phyloP scores from a whole-genome alignment of 2,113 vertebrate species.

The Tyrannus savana region DNA sequence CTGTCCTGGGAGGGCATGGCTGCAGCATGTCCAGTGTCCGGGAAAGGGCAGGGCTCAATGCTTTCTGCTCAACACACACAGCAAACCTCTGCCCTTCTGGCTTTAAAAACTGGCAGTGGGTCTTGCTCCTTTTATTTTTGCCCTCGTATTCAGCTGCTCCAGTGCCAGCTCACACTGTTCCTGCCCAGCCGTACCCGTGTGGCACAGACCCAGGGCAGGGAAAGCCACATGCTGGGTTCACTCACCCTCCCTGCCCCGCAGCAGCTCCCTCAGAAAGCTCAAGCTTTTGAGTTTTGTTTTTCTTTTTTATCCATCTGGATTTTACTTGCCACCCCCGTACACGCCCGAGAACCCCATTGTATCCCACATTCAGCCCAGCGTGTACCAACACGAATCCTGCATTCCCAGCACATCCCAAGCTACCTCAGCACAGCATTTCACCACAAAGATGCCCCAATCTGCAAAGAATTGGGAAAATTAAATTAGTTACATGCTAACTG shows the following conservation, averaged over 20 bases:
- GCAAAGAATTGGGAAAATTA: background rate
- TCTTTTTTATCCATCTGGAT: background rate
- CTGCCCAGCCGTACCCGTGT: background rate
- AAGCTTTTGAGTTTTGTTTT: background rate
- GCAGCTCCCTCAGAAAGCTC: background rate
- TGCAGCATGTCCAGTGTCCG: background rate
- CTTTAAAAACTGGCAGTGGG: background rate
- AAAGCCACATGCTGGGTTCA: fast-evolving
- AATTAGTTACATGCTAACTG: background rate
- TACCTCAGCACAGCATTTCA: background rate
- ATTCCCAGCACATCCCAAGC: background rate
- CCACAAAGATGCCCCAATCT: background rate
- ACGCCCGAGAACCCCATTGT: background rate
- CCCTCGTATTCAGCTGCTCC: background rate
- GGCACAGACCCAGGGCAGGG: background rate
- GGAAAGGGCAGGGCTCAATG: background rate
- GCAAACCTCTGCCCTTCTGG: background rate
- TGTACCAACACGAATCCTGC: background rate
- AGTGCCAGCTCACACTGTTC: background rate
- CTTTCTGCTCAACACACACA: background rate
- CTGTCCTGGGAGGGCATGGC: background rate
- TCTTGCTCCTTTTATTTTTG: background rate
- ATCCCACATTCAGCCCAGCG: background rate
- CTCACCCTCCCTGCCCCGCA: background rate
- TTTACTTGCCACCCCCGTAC: background rate